Base-by-base conservation (phyloP, 1,140 invertebrate genomes). In the Drepana arcuata region DNA sequence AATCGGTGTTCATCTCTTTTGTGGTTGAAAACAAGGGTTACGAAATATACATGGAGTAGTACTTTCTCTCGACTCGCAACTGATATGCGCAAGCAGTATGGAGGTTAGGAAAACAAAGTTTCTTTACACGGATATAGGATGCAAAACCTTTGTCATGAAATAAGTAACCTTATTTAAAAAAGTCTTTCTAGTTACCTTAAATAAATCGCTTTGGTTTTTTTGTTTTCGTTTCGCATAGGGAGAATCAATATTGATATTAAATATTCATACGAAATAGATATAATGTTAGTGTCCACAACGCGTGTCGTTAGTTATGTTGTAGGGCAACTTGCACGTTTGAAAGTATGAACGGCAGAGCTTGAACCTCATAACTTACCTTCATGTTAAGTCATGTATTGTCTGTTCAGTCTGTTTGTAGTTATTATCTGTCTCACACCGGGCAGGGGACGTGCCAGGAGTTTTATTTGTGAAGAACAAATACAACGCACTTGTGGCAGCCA, bases 81-180 rank as follows among this genome's bases (percentile, higher is more conserved):
- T 64, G 52, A 66, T 71, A 56, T 57, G 41, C 42, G 56, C 43
- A 38, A 34, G 49, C 34, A 61, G 50, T 61, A 73, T 68, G 62
- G 69, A 77, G 75, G 66, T 77, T 80, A 80, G 68, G 62, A 80
- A 56, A 80, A 80, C 68, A 79, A 57, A 59, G 54, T 66, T 56
- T 60, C 56, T 63, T 60, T 42, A 42, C 36, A 35, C 41, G 44
- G 41, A 54, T 45, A 46, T 47, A 43, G 48, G 42, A 40, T 43
- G 36, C 46, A 28, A 52, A 52, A 44, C 39, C 28, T 48, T 37
- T 48, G 34, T 52, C 41, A 56, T 24, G 15, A 29, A 56, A 51
- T 21, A 21, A 21, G 9, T 5, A 21, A 21, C 9, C 9, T 9
- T 9, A 21, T 21, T 21, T 5, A 21, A 21, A 21, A 21, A 21